Base-by-base conservation (phyloP, 2,797 vertebrate species). In the Platalea minor region DNA sequence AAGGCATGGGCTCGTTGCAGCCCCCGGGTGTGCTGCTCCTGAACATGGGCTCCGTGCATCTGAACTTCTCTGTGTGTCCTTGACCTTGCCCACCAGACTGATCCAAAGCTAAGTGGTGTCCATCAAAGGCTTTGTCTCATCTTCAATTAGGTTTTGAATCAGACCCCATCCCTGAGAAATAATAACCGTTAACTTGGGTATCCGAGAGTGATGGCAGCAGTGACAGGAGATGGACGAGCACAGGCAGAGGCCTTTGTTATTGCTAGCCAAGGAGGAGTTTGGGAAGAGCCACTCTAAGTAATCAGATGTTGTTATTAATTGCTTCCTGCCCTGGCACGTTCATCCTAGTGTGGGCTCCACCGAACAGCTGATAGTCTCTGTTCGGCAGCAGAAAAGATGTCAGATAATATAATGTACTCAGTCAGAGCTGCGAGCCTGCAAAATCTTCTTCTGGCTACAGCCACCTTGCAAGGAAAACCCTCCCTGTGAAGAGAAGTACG, bases 301-400 rank as follows among this genome's bases (percentile, higher is more conserved):
- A 75, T 76, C 61, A 74, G 57, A 24, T 41, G 33, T 54, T 54
- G 37, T 88, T 86, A 93, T 89, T 95, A 94, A 93, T 91, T 96
- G 39, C 25, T 95, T 85, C 82, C 76, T 89, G 65, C 50, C 37
- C 85, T 81, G 72, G 48, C 7, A 3, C 0, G 0, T 81, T 93
- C 60, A 67, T 88, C 65, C 51, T 43, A 29, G 17, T 5, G 13
- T 79, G 77, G 46, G 26, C 84, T 81, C 83, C 65, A 67, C 73
- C 5, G 5, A 74, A 65, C 10, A 70, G 78, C 5, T 67, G 60
- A 63, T 7, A 43, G 39, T 50, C 54, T 87, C 83, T 72, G 41
- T 48, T 81, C 26, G 1, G 79, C 85, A 76, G 82, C 65, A 84
- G 91, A 10, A 93, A 89, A 80, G n/a, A 73, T 23, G 39, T 84